A percentile compares a stretch with the other conserved stretches of the same genome.
phyloP scores from a whole-genome alignment of 2,888 invertebrate genomes.

The Drosophila fulvimacula region DNA sequence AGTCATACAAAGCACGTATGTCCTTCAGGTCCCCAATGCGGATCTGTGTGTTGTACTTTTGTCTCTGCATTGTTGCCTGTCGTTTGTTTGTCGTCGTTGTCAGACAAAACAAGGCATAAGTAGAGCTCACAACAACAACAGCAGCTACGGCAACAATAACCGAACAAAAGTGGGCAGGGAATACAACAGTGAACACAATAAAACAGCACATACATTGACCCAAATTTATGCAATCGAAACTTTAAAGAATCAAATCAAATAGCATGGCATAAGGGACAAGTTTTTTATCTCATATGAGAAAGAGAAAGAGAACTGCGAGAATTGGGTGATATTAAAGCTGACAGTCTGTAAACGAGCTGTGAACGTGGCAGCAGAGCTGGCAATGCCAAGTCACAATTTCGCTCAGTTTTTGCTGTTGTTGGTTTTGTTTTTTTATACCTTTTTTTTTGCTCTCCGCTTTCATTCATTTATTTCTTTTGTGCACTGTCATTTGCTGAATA shows the following conservation, averaged over 20 bases:
- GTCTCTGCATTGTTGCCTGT: constrained; percentile 48
- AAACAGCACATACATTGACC: constrained; percentile 64
- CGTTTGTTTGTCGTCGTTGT: constrained; percentile 59
- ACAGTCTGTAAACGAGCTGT: constrained; percentile 29
- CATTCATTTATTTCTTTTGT: constrained; percentile 29
- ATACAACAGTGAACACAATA: constrained; percentile 36
- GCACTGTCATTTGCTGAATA: constrained; percentile 63
- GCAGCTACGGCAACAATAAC: constrained; percentile 11
- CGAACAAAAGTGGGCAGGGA: constrained; percentile 5
- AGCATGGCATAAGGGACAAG: constrained; percentile 35
- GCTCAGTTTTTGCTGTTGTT: constrained; percentile 1
- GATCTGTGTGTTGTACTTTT: constrained; percentile 53
- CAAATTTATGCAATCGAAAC: constrained; percentile 70
- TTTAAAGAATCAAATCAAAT: constrained; percentile 62
- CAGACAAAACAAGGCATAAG: constrained; percentile 46
- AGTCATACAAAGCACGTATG: constrained; percentile 74
- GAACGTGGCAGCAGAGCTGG: neutral
- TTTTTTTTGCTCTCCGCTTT: constrained; percentile 6
- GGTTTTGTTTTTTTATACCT: neutral
- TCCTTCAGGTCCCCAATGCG: constrained; percentile 39
- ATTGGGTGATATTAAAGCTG: constrained; percentile 44
- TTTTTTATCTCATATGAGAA: constrained; percentile 26
- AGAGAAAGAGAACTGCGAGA: constrained; percentile 9
- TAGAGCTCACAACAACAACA: constrained; percentile 2
- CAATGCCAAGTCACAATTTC: constrained; percentile 14